Evolutionary conservation across 2,797 vertebrate genomes (phyloP), one percentile per base, ranked within the genome.

Genomic region (Hyperoplus immaculatus): DNA sequence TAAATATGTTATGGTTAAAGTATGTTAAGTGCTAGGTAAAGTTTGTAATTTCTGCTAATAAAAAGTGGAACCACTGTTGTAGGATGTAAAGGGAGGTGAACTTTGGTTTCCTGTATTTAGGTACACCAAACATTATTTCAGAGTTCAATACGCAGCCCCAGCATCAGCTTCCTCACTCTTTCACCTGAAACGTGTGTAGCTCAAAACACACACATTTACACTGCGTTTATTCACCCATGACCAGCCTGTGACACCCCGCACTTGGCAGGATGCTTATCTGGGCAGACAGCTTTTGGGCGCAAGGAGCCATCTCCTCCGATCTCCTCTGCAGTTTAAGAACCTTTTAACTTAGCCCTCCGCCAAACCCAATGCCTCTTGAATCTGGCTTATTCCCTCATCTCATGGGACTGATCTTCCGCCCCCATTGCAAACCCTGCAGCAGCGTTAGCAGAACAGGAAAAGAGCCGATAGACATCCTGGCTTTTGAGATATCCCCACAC

Each of bases 231-330:
- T 92, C 88, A 91, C 81, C 88, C 90, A 81, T 91, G 91, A 89
- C 87, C 91, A 87, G 89, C 87, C 87, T 85, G 84, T 76, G 90
- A 46, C 88, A 82, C 80, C 80, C 86, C 11, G 55, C 84, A 80
- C 88, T 92, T 90, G 88, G 89, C 89, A 86, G 93, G 89, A 94
- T 91, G 88, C 91, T 94, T 94, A 94, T 93, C 92, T 90, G 86
- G 84, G 73, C 89, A 89, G 91, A 92, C 91, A 91, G 93, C 90
- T 92, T 29, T 87, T 87, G 88, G 84, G 85, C 71, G 58, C 85
- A 42, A 81, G 83, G 88, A 92, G 88, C 89, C 88, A 90, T 92
- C 93, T 91, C 88, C 86, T 91, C 87, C 94, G 92, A 94, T 93
- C 91, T 92, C 81, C 84, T 85, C 89, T 92, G 89, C 91, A 92